Conservation (phyloP, 1,140 invertebrate genomes). For the Drosophila arawakana region DNA sequence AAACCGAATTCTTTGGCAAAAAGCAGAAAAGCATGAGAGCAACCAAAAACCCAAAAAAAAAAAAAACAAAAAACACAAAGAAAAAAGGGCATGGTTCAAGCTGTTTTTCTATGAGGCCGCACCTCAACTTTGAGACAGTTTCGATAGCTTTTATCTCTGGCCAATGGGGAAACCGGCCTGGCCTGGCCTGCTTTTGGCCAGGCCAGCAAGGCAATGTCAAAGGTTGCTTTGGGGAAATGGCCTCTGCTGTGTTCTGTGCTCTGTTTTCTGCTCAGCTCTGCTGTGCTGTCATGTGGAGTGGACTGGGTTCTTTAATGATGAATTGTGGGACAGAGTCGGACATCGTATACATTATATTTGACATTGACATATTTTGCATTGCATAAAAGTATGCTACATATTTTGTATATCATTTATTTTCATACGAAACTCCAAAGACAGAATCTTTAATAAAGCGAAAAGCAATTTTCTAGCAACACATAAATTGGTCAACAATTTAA, state of each 20-base stretch:
- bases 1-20: constrained; percentile 55
- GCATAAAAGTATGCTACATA: constrained; percentile 77
- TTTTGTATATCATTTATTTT: constrained; percentile 59
- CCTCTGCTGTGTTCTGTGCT: constrained; percentile 3
- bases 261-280: not conserved
- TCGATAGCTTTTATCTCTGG: constrained; percentile 40
- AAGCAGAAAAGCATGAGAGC: constrained; percentile 8
- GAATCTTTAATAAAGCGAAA: constrained; percentile 40
- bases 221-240: constrained; percentile 43
- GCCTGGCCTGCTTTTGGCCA: not conserved
- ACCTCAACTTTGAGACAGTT: constrained; percentile 56
- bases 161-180: constrained; percentile 22
- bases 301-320: constrained; percentile 68
- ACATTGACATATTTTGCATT: constrained; percentile 78
- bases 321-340: constrained; percentile 61
- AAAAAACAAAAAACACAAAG: constrained; percentile 3
- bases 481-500: constrained; percentile 11
- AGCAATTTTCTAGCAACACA: constrained; percentile 19
- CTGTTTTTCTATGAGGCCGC: constrained; percentile 51
- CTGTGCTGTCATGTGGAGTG: not conserved
- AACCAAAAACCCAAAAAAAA: constrained; percentile 19
- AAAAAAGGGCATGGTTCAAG: constrained; percentile 25
- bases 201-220: constrained; percentile 41
- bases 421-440: constrained; percentile 8
- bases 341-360: constrained; percentile 64